Conservation (phyloP, 2,797 vertebrate genomes). For the Natrix natrix region DNA sequence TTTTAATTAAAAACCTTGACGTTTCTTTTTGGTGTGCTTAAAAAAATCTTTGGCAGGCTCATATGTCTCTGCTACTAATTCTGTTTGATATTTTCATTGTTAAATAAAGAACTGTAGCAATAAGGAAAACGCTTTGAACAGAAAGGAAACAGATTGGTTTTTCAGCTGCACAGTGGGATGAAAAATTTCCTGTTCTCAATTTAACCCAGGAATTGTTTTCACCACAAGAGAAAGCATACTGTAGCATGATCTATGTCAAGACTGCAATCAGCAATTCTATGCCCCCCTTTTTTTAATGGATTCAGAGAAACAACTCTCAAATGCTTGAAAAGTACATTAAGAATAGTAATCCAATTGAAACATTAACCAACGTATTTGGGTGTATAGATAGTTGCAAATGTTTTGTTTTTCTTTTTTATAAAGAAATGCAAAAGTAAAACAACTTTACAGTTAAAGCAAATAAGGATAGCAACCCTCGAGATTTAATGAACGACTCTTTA, state of each 20-base stretch:
- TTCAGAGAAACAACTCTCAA: background rate
- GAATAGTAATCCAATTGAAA: background rate
- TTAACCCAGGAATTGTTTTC: background rate
- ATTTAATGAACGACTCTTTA: background rate
- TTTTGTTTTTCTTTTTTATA: background rate
- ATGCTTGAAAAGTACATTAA: background rate
- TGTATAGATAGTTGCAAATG: background rate
- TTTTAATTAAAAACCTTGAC: background rate
- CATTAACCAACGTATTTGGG: background rate
- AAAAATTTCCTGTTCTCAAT: background rate
- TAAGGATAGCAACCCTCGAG: background rate
- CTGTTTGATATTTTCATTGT: background rate
- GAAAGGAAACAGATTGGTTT: background rate
- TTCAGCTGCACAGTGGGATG: background rate
- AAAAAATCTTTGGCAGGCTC: background rate
- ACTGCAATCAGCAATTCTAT: background rate
- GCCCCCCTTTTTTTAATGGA: background rate
- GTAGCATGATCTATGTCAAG: background rate
- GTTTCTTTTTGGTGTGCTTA: background rate
- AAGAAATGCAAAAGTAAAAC: background rate
- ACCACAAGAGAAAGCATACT: background rate
- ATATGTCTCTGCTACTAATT: constrained; percentile 7
- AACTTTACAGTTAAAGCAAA: background rate
- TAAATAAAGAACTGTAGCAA: background rate
- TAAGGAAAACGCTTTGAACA: background rate